phyloP scores from a whole-genome alignment of 2,113 vertebrate genomes.

The Limanda limanda region DNA sequence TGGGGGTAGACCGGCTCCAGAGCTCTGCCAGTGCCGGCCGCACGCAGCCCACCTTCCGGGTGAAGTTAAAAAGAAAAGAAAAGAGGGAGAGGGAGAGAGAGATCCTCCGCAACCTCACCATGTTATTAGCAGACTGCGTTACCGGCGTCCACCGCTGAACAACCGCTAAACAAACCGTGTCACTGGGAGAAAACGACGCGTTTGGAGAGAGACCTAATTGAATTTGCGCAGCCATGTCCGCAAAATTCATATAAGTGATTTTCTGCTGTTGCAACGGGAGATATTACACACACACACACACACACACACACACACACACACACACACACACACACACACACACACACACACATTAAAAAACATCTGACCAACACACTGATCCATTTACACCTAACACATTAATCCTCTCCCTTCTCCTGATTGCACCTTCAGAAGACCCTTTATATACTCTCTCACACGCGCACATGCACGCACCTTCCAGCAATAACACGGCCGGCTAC shows the following conservation, averaged over 20 bases:
- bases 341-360: constrained; percentile 4
- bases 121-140: constrained; percentile 68
- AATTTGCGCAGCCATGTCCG: constrained; percentile 35
- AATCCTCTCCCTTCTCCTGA: constrained; percentile 29
- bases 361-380: constrained; percentile 57
- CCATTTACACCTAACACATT: constrained; percentile 57
- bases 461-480: neutral
- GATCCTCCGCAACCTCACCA: constrained; percentile 58
- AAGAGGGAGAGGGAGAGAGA: constrained; percentile 1
- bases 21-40: constrained; percentile 86
- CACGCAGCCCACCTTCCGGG: constrained; percentile 83
- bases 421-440: constrained; percentile 20
- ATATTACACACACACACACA: neutral
- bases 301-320: constrained; percentile 29
- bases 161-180: constrained; percentile 63
- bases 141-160: constrained; percentile 20
- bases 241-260: constrained; percentile 1
- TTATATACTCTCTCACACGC: neutral
- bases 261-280: neutral
- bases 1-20: constrained; percentile 92
- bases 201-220: constrained; percentile 46
- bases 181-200: constrained; percentile 18
- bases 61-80: constrained; percentile 48
- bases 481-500: neutral
- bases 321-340: neutral